Base-by-base conservation (phyloP, 2,888 invertebrate species). In the Chalcosyrphus nemorum region DNA sequence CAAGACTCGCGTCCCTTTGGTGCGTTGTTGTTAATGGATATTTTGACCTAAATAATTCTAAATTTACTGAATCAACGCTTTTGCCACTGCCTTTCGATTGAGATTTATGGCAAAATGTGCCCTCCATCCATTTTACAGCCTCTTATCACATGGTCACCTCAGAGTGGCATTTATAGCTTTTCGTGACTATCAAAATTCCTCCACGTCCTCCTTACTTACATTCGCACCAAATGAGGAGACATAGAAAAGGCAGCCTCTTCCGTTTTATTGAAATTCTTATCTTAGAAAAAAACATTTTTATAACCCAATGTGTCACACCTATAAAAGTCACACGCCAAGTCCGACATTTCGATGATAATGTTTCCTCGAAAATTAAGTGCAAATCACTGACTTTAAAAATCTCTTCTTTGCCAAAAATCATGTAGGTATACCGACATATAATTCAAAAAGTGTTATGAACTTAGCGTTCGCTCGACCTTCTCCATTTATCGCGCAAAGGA, bases 401-500 rank as follows among this genome's bases (percentile, higher is more conserved):
- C 11, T 1, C 6, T 24, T 13, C 47, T 27, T 1, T 43, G 15
- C 27, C 4, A 7, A n/a, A n/a, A n/a, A n/a, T n/a, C n/a, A n/a
- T n/a, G n/a, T n/a, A n/a, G n/a, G n/a, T n/a, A n/a, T 27, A 5
- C 32, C 15, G 5, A 13, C 4, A 2, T 29, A n/a, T 7, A 11
- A 1, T 7, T 35, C 11, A 59, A 72, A 61, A 65, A 27, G 65
- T 65, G 54, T 74, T 57, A 13, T 32, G 7, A 57, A 65, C 54
- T 61, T 63, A 70, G 70, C 70, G 77, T n/a, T n/a, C 70, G 61
- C 24, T 24, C 68, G 59, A 70, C 70, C 45, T 77, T 63, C 43
- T 50, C 32, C 59, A 77, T 59, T 54, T 63, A 72, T 63, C 61
- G 61, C 17, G 61, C n/a, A 54, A 19, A 35, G 70, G 70, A 77